These are phyloP conservation scores for Antedon bifida DNA, from an alignment of 35 echinoderm and acorn worm species.

Conservation along the genomic window DNA sequence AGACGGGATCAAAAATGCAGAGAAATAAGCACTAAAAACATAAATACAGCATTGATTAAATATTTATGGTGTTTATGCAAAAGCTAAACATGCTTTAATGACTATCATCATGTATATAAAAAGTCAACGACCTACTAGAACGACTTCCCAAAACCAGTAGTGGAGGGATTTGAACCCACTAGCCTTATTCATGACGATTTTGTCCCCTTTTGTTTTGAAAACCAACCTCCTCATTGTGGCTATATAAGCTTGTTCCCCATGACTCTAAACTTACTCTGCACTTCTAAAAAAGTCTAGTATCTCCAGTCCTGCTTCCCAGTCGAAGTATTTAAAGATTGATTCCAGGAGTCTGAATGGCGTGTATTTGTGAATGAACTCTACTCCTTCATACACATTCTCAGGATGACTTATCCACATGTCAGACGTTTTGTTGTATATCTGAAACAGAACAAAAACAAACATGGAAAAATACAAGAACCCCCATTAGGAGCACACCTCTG, in stretches of 20 bases:
- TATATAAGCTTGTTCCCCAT: too few species aligned
- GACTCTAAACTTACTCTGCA: neutral
- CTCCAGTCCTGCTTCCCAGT: neutral
- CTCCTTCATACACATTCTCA: neutral
- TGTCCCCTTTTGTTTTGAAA: too few species aligned
- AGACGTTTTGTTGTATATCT: neutral
- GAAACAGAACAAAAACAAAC: neutral
- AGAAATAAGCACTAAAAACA: neutral
- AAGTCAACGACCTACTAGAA: too few species aligned
- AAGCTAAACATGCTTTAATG: too few species aligned
- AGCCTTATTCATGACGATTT: too few species aligned
- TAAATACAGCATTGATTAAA: neutral
- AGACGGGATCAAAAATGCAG: conserved; percentile 3
- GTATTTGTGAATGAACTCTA: neutral
- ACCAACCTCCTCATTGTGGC: too few species aligned
- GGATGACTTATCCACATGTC: neutral
- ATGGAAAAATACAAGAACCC: neutral
- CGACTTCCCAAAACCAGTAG: too few species aligned
- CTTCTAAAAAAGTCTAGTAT: neutral
- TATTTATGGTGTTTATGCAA: too few species aligned
- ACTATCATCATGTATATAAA: too few species aligned
- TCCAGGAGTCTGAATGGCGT: neutral
- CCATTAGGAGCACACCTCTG: too few species aligned
- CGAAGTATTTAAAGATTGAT: neutral
- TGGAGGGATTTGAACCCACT: too few species aligned